Evolutionary conservation across 35 echinoderm and acorn worm genomes (phyloP).

Genomic region (Diadema setosum): DNA sequence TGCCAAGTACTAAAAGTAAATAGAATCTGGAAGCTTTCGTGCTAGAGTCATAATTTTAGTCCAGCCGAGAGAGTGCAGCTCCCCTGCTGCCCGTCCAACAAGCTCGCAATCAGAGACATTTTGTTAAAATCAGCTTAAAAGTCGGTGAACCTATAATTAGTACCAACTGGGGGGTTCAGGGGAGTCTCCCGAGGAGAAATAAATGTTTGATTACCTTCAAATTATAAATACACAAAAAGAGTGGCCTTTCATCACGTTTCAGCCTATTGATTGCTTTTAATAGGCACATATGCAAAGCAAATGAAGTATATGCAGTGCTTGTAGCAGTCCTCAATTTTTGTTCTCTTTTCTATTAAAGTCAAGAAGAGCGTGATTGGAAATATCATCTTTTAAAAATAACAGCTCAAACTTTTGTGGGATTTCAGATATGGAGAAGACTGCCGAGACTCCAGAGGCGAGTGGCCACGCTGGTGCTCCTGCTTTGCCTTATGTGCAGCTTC

Average conservation of each 20-base stretch:
- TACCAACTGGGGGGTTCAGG: neutral
- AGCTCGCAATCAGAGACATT: neutral
- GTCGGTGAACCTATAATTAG: neutral
- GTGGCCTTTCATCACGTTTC: neutral
- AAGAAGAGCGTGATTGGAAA: neutral
- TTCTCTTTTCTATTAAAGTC: neutral
- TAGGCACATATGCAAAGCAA: neutral
- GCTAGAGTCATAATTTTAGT: no score
- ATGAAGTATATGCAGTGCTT: neutral
- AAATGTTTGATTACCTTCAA: no score
- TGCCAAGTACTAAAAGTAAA: neutral
- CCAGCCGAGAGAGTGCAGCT: neutral
- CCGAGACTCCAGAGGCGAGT: conserved; percentile 59
- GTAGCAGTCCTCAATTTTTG: neutral
- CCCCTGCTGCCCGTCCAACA: neutral
- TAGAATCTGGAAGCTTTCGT: neutral
- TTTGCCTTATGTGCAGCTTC: conserved; percentile 4
- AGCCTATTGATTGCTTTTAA: neutral
- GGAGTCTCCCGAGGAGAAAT: no score
- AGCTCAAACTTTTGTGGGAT: neutral
- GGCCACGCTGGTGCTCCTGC: neutral
- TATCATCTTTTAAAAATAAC: neutral
- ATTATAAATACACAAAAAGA: no score
- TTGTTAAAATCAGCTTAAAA: neutral
- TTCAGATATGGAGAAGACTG: conserved; percentile 62